phyloP scores from a whole-genome alignment of 2,888 invertebrate genomes.

The Elysia crispata region DNA sequence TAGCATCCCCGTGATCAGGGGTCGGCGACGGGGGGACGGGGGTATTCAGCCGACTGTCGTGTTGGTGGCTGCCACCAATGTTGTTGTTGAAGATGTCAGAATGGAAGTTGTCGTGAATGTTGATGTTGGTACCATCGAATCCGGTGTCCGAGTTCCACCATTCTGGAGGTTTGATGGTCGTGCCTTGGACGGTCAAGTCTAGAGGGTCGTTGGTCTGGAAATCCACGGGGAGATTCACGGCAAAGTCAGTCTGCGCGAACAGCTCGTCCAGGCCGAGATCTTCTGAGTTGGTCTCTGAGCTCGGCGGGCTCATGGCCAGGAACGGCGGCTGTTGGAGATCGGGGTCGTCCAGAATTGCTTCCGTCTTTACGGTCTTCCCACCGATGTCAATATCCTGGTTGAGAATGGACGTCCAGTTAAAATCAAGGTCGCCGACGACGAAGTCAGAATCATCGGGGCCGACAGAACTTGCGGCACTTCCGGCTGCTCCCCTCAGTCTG shows the following conservation, averaged over 20 bases:
- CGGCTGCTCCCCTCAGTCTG: slow-evolving; percentile 55
- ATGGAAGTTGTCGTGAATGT: slow-evolving; percentile 51
- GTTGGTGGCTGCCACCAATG: slow-evolving; percentile 52
- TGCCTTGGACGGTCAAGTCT: slow-evolving; percentile 75
- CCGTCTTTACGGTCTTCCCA: slow-evolving; percentile 73
- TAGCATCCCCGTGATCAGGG: slow-evolving; percentile 64
- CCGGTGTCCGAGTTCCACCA: slow-evolving; percentile 73
- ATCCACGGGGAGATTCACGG: slow-evolving; percentile 59
- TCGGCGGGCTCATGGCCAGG: slow-evolving; percentile 72
- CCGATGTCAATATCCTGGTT: slow-evolving; percentile 76
- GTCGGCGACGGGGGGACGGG: slow-evolving; percentile 68
- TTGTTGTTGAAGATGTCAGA: slow-evolving; percentile 49
- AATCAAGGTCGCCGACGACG: slow-evolving; percentile 55
- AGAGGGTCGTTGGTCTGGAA: slow-evolving; percentile 66
- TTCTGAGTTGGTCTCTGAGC: slow-evolving; percentile 72
- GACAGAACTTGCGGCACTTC: too few relatives aligned
- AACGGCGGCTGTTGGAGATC: slow-evolving; percentile 60
- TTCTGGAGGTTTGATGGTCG: slow-evolving; percentile 74
- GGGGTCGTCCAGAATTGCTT: slow-evolving; percentile 67
- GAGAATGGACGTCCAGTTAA: slow-evolving; percentile 75
- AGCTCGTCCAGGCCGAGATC: slow-evolving; percentile 73
- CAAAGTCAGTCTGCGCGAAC: slow-evolving; percentile 62
- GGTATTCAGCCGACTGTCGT: slow-evolving; percentile 66
- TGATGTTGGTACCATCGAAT: slow-evolving; percentile 52
- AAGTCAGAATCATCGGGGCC: too few relatives aligned